Base-by-base conservation (phyloP, 2,113 vertebrate genomes). In the Chamaea fasciata region DNA sequence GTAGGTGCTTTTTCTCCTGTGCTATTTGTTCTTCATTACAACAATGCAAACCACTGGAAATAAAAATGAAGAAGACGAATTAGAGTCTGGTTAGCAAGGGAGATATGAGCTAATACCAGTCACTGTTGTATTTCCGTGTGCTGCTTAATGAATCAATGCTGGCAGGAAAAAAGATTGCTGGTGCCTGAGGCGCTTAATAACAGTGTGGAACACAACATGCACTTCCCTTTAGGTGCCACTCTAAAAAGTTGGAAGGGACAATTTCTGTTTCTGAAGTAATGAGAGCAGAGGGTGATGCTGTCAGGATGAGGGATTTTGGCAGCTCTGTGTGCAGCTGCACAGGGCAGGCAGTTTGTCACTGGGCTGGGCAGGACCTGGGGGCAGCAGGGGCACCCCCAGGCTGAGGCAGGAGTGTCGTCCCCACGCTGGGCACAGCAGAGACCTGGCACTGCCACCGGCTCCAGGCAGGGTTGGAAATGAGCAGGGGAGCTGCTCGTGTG, bases 71-170 rank as follows among this genome's bases (percentile, higher is more conserved):
- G 77, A 75, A 96, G 74, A 95, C 86, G 94, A 95, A 86, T 79
- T 67, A 80, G 83, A 57, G 30, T 74, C 50, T 94, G 75, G 50
- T 87, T 79, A 91, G 75, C 71, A 88, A 86, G 67, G 71, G 75
- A 77, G 80, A 67, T 73, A 87, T 83, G 91, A 95, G 23, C 57
- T 85, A 87, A 73, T 83, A 80, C 28, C 68, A 94, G 60, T 50
- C 75, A 37, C 85, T 88, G 37, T 37, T 77, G 44, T 35, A 71
- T n/a, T 94, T 88, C 88, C 0, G 0, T 81, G 21, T 64, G 79
- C 55, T 93, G 56, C 39, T 94, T 95, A 95, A 92, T 86, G 88
- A 92, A 94, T 95, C 94, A 94, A 16, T 75, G 62, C 55, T 80
- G 89, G 59, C 87, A 91, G 82, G 81, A 85, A 67, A 89, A 93